phyloP scores from a whole-genome alignment of 2,113 vertebrate genomes.

The Mesembrinibis cayennensis region DNA sequence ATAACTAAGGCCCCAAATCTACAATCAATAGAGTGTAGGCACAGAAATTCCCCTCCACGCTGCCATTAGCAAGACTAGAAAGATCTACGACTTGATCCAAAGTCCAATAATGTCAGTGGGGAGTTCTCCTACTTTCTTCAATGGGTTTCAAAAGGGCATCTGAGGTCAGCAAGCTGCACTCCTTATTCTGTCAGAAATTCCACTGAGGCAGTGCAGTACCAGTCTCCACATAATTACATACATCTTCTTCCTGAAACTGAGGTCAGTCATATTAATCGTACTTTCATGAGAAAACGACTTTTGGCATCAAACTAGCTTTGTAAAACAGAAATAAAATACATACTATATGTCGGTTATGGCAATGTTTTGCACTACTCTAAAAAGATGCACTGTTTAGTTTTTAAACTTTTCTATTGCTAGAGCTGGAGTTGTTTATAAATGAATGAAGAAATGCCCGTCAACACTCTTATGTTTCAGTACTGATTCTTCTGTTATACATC shows the following conservation, averaged over 20 bases:
- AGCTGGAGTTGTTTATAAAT: background rate
- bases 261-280: constrained; percentile 19
- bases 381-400: background rate
- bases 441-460: background rate
- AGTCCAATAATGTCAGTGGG: background rate
- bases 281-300: constrained; percentile 48
- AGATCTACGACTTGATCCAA: background rate
- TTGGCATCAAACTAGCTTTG: constrained; percentile 11
- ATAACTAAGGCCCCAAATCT: background rate
- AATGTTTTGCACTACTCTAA: background rate
- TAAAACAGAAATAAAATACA: constrained; percentile 23
- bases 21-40: background rate
- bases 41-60: background rate
- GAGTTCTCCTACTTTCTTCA: background rate
- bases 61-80: background rate
- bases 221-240: constrained; percentile 39
- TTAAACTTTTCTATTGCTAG: background rate
- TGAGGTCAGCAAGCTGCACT: constrained; percentile 30
- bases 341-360: background rate
- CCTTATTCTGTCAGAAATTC: constrained; percentile 42
- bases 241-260: constrained; percentile 53
- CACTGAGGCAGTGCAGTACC: constrained; percentile 43
- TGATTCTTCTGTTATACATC: background rate
- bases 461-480: background rate
- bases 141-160: background rate